phyloP scores from a whole-genome alignment of 2,888 invertebrate species.

The Melanostoma mellinum region DNA sequence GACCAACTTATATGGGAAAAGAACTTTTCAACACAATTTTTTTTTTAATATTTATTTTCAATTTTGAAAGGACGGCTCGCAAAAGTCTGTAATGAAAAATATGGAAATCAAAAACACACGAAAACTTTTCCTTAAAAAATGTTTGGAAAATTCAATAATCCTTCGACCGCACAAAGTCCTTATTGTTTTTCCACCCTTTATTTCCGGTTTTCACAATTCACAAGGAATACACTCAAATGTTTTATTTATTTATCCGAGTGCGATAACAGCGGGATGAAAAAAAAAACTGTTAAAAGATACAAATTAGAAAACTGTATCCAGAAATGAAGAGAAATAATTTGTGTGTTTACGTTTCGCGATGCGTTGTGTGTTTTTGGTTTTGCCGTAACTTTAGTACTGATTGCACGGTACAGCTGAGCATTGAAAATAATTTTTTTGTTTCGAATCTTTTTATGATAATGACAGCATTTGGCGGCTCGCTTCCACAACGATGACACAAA shows the following conservation, averaged over 20 bases:
- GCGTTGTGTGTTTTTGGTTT: slow-evolving; percentile 60
- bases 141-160: slow-evolving; percentile 67
- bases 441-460: slow-evolving; percentile 30
- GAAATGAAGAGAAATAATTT: slow-evolving; percentile 19
- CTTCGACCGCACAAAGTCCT: slow-evolving; percentile 37
- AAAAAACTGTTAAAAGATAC: neutral
- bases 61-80: neutral
- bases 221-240: slow-evolving; percentile 9
- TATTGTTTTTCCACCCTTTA: slow-evolving; percentile 33
- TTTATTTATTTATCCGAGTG: neutral
- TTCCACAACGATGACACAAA: slow-evolving; percentile 14
- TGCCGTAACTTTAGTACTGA: slow-evolving; percentile 70
- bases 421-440: slow-evolving; percentile 55
- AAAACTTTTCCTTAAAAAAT: slow-evolving; percentile 17
- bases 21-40: neutral
- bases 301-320: slow-evolving; percentile 46
- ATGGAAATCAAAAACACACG: slow-evolving; percentile 22
- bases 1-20: slow-evolving; percentile 39
- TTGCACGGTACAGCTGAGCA: slow-evolving; percentile 68
- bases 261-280: neutral
- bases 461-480: slow-evolving; percentile 55
- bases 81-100: slow-evolving; percentile 2
- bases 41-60: neutral
- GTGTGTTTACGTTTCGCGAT: slow-evolving; percentile 62
- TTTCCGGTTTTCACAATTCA: slow-evolving; percentile 21